Evolutionary conservation across 1,140 invertebrate species (phyloP).

Genomic region (Sipha flava): DNA sequence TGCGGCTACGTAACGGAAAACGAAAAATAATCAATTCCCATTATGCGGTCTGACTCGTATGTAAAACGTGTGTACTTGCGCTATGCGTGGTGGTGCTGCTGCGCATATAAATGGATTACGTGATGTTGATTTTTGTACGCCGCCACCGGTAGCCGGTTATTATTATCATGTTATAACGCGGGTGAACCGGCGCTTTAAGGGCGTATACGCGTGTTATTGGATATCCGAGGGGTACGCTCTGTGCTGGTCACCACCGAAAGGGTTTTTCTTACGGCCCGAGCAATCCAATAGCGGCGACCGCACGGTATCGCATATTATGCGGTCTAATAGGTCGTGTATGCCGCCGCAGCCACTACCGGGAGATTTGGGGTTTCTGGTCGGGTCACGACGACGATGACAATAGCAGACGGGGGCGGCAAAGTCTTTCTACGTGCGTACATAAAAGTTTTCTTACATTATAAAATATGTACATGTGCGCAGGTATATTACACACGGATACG

Average conservation of each 20-base stretch:
- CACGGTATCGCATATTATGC: neutral
- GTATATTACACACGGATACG: no score
- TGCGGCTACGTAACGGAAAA: neutral
- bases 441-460: conserved; percentile 14
- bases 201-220: conserved; percentile 5
- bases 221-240: neutral
- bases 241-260: neutral
- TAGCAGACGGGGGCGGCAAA: neutral
- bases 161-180: neutral
- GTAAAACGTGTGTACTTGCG: no score
- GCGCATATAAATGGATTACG: neutral
- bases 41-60: neutral
- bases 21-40: conserved; percentile 17
- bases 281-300: neutral
- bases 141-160: neutral
- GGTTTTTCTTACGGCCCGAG: neutral
- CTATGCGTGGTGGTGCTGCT: neutral
- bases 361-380: conserved; percentile 15
- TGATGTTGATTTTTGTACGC: conserved; percentile 3
- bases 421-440: neutral
- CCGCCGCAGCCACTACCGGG: neutral
- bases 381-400: neutral
- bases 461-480: no score
- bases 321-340: neutral
- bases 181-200: neutral